phyloP scores from a whole-genome alignment of 1,140 invertebrate species.

The Cataglyphis hispanica region DNA sequence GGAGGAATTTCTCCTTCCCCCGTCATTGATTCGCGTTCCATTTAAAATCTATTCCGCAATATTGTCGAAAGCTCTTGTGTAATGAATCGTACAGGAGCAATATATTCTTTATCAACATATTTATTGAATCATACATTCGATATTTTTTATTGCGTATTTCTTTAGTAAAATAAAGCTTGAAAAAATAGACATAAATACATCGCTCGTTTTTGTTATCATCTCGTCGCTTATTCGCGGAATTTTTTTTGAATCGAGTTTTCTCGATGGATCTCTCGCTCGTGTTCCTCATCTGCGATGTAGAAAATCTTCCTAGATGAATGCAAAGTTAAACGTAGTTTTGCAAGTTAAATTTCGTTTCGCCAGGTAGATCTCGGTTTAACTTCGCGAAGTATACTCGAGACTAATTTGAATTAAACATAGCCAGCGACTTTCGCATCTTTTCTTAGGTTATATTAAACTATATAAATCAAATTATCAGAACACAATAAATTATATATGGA shows the following conservation, averaged over 20 bases:
- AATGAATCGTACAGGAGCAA: neutral
- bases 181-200: neutral
- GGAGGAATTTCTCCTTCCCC: neutral
- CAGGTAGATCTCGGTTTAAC: constrained; percentile 1
- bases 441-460: too few relatives aligned
- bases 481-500: too few relatives aligned
- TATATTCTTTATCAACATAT: neutral
- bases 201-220: constrained; percentile 9
- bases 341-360: constrained; percentile 14
- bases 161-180: neutral
- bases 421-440: neutral
- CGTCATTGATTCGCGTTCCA: constrained; percentile 1
- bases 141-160: neutral
- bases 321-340: neutral
- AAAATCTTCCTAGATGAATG: neutral
- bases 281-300: neutral
- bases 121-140: neutral
- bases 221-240: constrained; percentile 21
- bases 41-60: neutral
- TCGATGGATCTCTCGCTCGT: neutral
- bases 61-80: neutral
- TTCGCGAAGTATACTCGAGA: neutral
- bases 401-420: constrained; percentile 3
- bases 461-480: too few relatives aligned
- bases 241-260: constrained; percentile 6